Percentiles rank a stretch among this genome's conserved stretches.
Conservation (phyloP, 1,140 invertebrate genomes). For the Neuroterus valhalla region DNA sequence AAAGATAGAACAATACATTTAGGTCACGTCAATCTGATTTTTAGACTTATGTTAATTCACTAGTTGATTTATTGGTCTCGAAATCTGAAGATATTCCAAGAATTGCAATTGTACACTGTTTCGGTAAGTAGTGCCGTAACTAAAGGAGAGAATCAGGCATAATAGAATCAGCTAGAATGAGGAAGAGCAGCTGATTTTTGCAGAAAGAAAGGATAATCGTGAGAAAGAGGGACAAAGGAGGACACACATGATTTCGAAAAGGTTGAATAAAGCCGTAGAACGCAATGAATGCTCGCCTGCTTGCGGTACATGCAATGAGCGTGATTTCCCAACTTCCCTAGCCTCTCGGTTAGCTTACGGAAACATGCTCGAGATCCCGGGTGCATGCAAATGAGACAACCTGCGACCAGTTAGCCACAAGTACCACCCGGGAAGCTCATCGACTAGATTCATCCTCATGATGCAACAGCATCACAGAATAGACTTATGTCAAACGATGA, state of each 20-base stretch:
- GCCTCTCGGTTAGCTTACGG: not conserved
- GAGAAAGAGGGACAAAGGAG: constrained; percentile 44
- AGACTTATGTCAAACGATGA: not conserved
- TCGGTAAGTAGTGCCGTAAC: constrained; percentile 41
- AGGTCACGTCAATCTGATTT: too few relatives aligned
- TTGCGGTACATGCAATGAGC: constrained; percentile 39
- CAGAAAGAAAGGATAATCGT: constrained; percentile 51
- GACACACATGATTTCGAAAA: constrained; percentile 41
- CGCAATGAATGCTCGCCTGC: constrained; percentile 30
- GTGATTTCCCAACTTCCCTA: constrained; percentile 31
- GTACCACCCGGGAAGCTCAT: constrained; percentile 63
- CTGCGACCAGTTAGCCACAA: constrained; percentile 60
- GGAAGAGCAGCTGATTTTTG: constrained; percentile 53
- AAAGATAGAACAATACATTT: too few relatives aligned
- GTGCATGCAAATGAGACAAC: constrained; percentile 70
- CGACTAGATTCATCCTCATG: constrained; percentile 54
- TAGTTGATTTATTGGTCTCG: not conserved
- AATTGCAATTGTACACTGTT: constrained; percentile 21
- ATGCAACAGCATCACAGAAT: not conserved
- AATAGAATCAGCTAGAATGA: constrained; percentile 62
- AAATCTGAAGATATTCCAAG: not conserved
- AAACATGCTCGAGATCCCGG: constrained; percentile 55
- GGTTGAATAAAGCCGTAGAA: constrained; percentile 45
- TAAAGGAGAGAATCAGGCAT: constrained; percentile 39
- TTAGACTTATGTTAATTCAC: too few relatives aligned